Evolutionary conservation across 2,113 vertebrate genomes (phyloP).

Genomic region (Raphicerus campestris): DNA sequence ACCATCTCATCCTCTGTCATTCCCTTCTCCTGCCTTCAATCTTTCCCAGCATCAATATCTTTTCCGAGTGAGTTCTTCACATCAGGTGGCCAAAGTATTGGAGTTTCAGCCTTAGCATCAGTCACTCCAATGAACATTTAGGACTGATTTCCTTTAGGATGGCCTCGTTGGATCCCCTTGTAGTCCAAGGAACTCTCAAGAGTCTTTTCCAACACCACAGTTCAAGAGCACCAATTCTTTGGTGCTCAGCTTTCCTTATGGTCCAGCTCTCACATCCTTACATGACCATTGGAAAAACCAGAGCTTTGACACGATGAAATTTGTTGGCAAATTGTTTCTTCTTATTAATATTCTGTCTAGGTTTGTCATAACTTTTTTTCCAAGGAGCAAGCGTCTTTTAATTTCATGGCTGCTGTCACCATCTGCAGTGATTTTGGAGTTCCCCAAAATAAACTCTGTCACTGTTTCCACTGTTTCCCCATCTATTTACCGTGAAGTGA

Average conservation of each 20-base stretch:
- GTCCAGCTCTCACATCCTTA: neutral
- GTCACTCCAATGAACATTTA: neutral
- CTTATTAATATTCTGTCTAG: neutral
- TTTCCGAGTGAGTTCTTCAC: neutral
- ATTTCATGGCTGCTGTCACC: neutral
- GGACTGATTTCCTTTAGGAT: neutral
- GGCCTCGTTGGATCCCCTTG: neutral
- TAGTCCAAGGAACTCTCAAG: neutral
- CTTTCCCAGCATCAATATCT: neutral
- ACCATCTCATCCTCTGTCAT: neutral
- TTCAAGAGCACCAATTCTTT: neutral
- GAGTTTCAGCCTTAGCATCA: neutral
- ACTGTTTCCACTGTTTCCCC: neutral
- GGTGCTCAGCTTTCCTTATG: neutral
- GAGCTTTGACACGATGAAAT: neutral
- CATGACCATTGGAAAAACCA: neutral
- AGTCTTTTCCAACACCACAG: neutral
- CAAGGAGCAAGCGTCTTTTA: fast-evolving
- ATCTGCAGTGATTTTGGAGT: neutral
- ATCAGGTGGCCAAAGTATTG: neutral
- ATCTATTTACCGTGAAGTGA: neutral
- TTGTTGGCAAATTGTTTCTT: neutral
- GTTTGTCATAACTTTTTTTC: neutral
- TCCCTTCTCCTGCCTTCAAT: neutral
- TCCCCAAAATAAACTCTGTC: neutral